A percentile compares a stretch with the other conserved stretches of the same genome.
phyloP scores from a whole-genome alignment of 2,113 vertebrate species.

The Neodon shergylaensis region DNA sequence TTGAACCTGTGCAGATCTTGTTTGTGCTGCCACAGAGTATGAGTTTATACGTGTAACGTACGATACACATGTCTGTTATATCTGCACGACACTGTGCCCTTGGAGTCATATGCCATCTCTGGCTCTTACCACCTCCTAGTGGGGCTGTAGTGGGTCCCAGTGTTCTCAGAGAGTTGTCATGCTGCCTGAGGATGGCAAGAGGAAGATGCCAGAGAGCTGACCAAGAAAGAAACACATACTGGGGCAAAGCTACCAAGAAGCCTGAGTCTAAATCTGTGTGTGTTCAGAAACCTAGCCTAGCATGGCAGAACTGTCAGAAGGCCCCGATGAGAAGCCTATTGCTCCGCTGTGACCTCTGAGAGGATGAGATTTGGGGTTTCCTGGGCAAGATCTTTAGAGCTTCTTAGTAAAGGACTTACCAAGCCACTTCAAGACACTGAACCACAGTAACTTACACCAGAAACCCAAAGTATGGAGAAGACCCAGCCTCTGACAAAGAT shows the following conservation, averaged over 20 bases:
- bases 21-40: neutral
- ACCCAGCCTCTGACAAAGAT: neutral
- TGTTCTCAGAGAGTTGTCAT: no score
- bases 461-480: neutral
- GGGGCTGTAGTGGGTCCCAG: neutral
- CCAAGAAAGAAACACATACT: neutral
- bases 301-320: neutral
- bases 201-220: neutral
- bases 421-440: neutral
- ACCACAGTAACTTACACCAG: neutral
- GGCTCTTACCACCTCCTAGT: neutral
- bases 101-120: neutral
- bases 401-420: neutral
- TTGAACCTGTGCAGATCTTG: neutral
- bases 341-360: neutral
- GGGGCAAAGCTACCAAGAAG: neutral
- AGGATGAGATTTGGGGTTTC: neutral
- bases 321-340: neutral
- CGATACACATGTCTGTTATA: neutral
- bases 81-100: neutral
- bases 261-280: neutral
- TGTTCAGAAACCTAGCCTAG: neutral
- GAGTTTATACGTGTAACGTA: neutral
- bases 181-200: neutral
- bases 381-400: neutral